phyloP scores from a whole-genome alignment of 2,113 vertebrate genomes.

The Sceloporus undulatus region DNA sequence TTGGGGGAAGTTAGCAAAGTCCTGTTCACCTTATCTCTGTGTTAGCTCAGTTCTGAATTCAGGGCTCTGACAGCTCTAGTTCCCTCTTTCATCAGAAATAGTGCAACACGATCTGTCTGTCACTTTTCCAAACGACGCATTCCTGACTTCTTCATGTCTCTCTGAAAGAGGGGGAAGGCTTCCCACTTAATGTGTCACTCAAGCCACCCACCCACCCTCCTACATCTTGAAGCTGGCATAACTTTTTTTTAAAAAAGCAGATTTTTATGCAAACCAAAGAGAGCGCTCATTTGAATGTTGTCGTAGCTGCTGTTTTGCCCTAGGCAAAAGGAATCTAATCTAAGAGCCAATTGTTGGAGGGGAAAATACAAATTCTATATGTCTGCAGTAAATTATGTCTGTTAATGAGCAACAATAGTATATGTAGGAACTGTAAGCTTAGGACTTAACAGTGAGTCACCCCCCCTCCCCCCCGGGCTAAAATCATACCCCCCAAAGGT shows the following conservation, averaged over 20 bases:
- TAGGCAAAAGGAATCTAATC: conserved; percentile 64
- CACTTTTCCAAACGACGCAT: conserved; percentile 72
- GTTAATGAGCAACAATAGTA: not conserved
- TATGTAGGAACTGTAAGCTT: not conserved
- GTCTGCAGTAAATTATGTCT: not conserved
- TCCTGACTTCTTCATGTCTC: conserved; percentile 70
- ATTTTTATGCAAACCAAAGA: conserved; percentile 68
- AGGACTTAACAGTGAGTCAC: not conserved
- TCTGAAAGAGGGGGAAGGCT: conserved; percentile 74
- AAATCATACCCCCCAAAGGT: not conserved
- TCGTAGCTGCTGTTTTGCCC: conserved; percentile 56
- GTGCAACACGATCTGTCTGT: conserved; percentile 70
- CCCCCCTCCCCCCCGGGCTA: no score
- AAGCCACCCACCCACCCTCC: conserved; percentile 78
- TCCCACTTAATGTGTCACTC: conserved; percentile 78
- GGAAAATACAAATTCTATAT: not conserved
- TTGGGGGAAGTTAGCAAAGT: conserved; percentile 65
- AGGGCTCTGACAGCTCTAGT: conserved; percentile 73
- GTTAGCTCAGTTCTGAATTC: conserved; percentile 64
- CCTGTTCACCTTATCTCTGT: conserved; percentile 39
- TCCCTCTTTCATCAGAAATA: conserved; percentile 60
- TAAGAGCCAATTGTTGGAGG: conserved; percentile 36
- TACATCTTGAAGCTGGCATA: conserved; percentile 58
- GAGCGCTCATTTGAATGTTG: conserved; percentile 64
- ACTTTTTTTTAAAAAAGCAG: conserved; percentile 30